Conservation (phyloP, 2,797 vertebrate genomes). For the Poecilia velifera region DNA sequence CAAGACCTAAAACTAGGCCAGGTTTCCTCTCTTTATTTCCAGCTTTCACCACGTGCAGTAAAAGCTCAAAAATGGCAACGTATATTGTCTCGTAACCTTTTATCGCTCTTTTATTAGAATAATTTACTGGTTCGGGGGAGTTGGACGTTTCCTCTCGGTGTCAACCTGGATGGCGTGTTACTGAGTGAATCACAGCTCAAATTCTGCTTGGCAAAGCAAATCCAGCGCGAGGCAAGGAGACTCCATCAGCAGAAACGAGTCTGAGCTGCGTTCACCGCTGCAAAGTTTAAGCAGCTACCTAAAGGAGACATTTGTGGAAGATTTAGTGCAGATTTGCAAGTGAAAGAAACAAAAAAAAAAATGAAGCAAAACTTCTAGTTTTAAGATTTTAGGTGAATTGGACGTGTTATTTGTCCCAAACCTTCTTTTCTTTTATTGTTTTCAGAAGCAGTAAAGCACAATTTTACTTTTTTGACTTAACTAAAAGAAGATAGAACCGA, state of each 20-base stretch:
- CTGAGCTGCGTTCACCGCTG: constrained; percentile 57
- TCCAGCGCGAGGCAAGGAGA: constrained; percentile 40
- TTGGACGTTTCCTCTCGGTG: constrained; percentile 60
- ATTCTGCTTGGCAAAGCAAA: constrained; percentile 77
- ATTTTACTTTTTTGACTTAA: not conserved
- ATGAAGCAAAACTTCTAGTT: constrained; percentile 1
- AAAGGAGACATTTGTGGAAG: constrained; percentile 53
- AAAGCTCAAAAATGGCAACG: constrained; percentile 57
- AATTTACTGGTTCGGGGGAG: constrained; percentile 43
- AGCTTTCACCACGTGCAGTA: constrained; percentile 69
- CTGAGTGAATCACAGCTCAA: constrained; percentile 67
- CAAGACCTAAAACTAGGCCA: constrained; percentile 61
- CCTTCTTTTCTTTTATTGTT: not conserved
- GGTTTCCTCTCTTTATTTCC: constrained; percentile 81
- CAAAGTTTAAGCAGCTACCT: constrained; percentile 68
- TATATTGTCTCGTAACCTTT: constrained; percentile 64
- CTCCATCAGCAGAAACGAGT: constrained; percentile 71
- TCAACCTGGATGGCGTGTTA: constrained; percentile 55
- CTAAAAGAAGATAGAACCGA: not conserved
- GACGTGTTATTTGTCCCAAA: not conserved
- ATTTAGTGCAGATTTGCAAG: constrained; percentile 43
- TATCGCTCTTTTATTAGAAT: constrained; percentile 60
- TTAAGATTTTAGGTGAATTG: not conserved
- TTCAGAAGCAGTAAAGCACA: too few species aligned
- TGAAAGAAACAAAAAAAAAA: constrained; percentile 2